Evolutionary conservation across 1,140 invertebrate species (phyloP).

Genomic region (Macrobrachium rosenbergii): DNA sequence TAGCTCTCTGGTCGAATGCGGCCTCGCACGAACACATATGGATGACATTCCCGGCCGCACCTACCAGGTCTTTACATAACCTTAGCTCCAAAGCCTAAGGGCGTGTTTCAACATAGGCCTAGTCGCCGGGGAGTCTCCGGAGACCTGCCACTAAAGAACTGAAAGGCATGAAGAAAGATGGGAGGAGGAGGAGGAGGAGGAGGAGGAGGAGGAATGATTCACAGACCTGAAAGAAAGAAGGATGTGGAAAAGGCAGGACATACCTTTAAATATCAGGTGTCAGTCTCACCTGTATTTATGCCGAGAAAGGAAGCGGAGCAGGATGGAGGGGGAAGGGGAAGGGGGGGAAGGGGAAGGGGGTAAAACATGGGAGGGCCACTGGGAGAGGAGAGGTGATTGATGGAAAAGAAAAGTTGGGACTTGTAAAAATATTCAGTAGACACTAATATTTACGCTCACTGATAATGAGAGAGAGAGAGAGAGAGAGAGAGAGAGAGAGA

Average conservation of each 20-base stretch:
- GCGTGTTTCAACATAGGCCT: not conserved
- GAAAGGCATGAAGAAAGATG: not conserved
- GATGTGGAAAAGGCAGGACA: not conserved
- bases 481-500: not conserved
- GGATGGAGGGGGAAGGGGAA: no score
- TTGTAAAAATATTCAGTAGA: not conserved
- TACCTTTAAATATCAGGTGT: no score
- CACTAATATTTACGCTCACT: no score
- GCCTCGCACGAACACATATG: no score
- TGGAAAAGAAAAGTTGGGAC: not conserved
- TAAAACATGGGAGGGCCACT: no score
- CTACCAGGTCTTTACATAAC: no score
- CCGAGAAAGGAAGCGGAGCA: not conserved
- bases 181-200: not conserved
- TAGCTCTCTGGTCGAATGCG: no score
- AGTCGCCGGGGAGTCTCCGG: not conserved
- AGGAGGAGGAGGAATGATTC: not conserved
- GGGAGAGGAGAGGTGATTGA: not conserved
- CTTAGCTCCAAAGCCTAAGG: not conserved
- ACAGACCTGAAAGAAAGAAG: not conserved
- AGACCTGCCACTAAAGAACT: not conserved
- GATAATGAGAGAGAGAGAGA: not conserved
- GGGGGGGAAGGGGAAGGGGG: no score
- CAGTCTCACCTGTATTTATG: no score
- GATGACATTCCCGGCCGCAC: no score